Base-by-base conservation (phyloP, 2,888 invertebrate species). In the Arrhopalites spinosus region DNA sequence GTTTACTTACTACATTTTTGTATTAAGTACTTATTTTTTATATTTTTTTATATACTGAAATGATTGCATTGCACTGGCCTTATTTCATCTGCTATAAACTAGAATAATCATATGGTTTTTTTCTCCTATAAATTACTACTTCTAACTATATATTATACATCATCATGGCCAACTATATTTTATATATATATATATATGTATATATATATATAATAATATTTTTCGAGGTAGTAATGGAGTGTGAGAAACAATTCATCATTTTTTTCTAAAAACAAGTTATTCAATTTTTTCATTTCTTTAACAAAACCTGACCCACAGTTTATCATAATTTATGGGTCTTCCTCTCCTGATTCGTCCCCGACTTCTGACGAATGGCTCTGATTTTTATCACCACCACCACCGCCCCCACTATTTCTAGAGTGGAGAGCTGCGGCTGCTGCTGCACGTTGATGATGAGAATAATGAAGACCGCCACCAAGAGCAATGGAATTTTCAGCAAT, bases 401-500 rank as follows among this genome's bases (percentile, higher is more conserved):
- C 36, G n/a, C 68, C 13, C 53, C 53, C 15, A 47, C 63, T 45
- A 30, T 36, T 53, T 47, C 47, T n/a, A 53, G 64, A 43, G 11
- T 74, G 70, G n/a, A 70, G 67, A 17, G 73, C 69, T 15, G 75
- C 66, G 3, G 36, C 36, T 36, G 36, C 36, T 7, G 3, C 11
- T 36, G 5, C 5, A 17, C 20, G 25, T 2, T n/a, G 30, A 36
- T 73, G 53, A 27, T 45, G 73, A 66, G 23, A 17, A 59, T 71
- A 59, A 8, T 74, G 71, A 25, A 74, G 68, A 20, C 67, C 71
- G 17, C 78, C 70, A 67, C 79, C 66, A 29, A 73, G 64, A 76
- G 83, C 83, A 53, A 84, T 84, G 70, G 92, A 91, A 84, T 92
- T 94, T 85, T 94, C 94, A 1, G 93, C 92, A 84, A 95, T 93